Percentiles rank a stretch among this genome's conserved stretches.
Conservation (phyloP, 2,888 invertebrate species). For the Griposia aprilina region DNA sequence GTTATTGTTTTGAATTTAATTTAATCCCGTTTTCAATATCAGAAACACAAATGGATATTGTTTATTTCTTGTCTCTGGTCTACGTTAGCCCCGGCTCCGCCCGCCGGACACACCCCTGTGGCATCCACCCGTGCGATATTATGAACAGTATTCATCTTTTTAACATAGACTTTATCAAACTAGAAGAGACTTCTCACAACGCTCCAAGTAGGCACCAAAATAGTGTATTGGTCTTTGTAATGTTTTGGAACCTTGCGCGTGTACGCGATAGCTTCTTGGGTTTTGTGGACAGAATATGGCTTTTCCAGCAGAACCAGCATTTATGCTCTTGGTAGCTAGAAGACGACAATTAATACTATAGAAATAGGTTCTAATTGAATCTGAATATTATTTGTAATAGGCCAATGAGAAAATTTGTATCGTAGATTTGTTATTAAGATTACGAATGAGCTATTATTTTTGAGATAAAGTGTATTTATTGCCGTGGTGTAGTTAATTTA, state of each 20-base stretch:
- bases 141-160: conserved; percentile 76
- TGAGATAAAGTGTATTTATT: conserved; percentile 68
- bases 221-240: background rate
- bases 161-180: conserved; percentile 52
- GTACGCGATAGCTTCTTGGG: background rate
- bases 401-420: conserved; percentile 82
- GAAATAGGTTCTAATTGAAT: conserved; percentile 84
- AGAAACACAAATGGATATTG: conserved; percentile 72
- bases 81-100: conserved; percentile 81
- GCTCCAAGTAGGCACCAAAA: background rate
- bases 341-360: conserved; percentile 75
- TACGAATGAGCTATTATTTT: conserved; percentile 80
- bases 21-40: conserved; percentile 67
- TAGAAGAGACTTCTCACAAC: conserved; percentile 38
- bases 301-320: conserved; percentile 40
- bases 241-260: background rate
- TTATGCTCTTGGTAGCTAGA: conserved; percentile 37
- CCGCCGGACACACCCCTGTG: conserved; percentile 82
- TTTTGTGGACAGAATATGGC: background rate
- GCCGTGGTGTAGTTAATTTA: conserved; percentile 51
- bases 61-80: conserved; percentile 80
- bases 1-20: conserved; percentile 52
- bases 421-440: conserved; percentile 87
- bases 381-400: conserved; percentile 82
- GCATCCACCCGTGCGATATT: conserved; percentile 80